Conservation (phyloP, 2,113 vertebrate genomes). For the Neolamprologus cancellatus region DNA sequence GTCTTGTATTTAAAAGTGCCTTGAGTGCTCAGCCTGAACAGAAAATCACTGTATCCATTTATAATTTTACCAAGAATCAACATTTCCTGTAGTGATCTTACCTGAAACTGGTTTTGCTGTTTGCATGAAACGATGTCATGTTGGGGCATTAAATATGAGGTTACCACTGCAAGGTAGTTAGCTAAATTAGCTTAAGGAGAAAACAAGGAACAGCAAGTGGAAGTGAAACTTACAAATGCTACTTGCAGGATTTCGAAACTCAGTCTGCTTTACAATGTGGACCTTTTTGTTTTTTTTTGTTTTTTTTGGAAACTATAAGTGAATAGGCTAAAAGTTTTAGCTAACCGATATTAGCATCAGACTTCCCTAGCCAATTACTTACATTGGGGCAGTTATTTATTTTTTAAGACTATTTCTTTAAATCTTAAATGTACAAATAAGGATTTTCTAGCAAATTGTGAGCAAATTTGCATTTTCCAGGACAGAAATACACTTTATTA, state of each 20-base stretch:
- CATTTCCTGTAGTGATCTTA: neutral
- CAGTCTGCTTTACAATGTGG: neutral
- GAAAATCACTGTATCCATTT: neutral
- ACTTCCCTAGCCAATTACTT: neutral
- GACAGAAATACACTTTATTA: neutral
- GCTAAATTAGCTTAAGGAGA: neutral
- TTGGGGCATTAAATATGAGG: neutral
- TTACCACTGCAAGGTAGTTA: neutral
- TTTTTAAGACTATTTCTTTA: neutral
- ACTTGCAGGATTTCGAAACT: accelerated
- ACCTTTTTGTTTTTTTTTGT: neutral
- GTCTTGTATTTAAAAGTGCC: neutral
- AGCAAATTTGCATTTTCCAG: neutral
- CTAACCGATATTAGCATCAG: neutral
- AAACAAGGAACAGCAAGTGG: neutral
- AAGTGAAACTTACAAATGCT: neutral
- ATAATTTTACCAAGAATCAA: neutral
- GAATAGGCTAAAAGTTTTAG: neutral
- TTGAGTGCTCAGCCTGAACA: neutral
- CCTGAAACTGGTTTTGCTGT: neutral
- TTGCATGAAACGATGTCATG: neutral
- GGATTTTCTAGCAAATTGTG: neutral
- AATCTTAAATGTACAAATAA: neutral
- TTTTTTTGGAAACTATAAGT: neutral
- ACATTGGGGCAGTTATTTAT: neutral